Percentiles rank a stretch among this genome's conserved stretches.
Conservation (phyloP, 1,140 invertebrate species). For the Drusus annulatus region DNA sequence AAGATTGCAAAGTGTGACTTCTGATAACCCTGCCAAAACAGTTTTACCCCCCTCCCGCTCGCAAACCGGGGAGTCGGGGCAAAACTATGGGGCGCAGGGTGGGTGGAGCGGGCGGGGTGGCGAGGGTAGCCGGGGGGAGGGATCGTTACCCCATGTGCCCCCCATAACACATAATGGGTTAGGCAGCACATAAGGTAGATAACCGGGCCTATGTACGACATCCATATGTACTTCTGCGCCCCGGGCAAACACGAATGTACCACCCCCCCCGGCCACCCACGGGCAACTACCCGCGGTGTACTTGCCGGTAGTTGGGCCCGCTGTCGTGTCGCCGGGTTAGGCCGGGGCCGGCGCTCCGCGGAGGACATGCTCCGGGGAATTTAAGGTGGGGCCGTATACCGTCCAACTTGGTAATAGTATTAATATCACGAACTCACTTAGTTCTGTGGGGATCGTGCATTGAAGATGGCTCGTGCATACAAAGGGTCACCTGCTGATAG, state of each 20-base stretch:
- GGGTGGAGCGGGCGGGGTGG: no score
- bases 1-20: background rate
- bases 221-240: constrained; percentile 12
- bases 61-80: background rate
- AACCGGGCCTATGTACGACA: constrained; percentile 40
- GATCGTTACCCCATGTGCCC: constrained; percentile 48
- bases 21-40: background rate
- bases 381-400: no score
- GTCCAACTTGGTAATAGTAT: no score
- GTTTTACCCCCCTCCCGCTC: no score
- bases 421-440: no score
- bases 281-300: background rate
- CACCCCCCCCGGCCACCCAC: background rate
- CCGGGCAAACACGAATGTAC: constrained; percentile 32
- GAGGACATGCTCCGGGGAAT: background rate
- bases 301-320: no score
- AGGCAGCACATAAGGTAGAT: constrained; percentile 48
- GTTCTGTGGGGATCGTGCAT: no score
- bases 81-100: background rate
- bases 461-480: no score
- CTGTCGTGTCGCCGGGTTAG: background rate
- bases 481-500: no score
- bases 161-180: constrained; percentile 45
- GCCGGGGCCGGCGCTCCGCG: background rate
- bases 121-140: background rate